Base-by-base conservation (phyloP, 2,797 vertebrate genomes). In the Chiroxiphia lanceolata region DNA sequence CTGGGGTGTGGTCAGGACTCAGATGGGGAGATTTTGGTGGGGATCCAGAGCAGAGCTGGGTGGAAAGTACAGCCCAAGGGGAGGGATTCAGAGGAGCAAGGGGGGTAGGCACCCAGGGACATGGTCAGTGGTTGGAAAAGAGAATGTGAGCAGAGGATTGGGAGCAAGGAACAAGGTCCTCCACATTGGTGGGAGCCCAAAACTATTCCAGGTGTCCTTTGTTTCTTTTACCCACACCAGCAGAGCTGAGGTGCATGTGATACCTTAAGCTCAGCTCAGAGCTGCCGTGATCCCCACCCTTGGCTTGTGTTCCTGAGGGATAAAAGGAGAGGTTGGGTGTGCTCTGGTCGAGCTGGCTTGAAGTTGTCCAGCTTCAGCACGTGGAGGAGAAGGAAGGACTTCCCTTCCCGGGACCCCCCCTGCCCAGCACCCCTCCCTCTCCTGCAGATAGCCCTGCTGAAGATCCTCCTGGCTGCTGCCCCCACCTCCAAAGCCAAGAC, bases 401-500 rank as follows among this genome's bases (percentile, higher is more conserved):
- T 42, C 3, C 36, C 65, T 60, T 57, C 23, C 34, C 27, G 38
- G 50, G 13, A 13, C 3, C 51, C 2, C 13, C 16, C 29, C 29
- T 48, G 11, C 59, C 65, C 0, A 0, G 7, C 60, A 61, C 20
- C 23, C n/a, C 56, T 80, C 56, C 38, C 38, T 38, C 38, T 33
- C 21, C 84, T 68, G 82, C 87, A 92, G 96, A 96, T 96, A 0
- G 94, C 94, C 36, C 36, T 96, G 83, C 61, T 90, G 63, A 99
- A 99, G 98, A 98, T 99, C 85, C 98, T 99, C 16, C 98, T 99
- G 85, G 99, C 99, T 50, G 99, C 99, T 51, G 99, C 99, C 3
- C 99, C 99, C 26, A 99, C 99, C 77, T 99, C 99, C 94, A 99
- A 99, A 97, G 99, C 99, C 95, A 99, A 99, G 98, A 99, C 99